Evolutionary conservation across 35 echinoderm and acorn worm genomes (phyloP).

Genomic region (Holothuria glaberrima): DNA sequence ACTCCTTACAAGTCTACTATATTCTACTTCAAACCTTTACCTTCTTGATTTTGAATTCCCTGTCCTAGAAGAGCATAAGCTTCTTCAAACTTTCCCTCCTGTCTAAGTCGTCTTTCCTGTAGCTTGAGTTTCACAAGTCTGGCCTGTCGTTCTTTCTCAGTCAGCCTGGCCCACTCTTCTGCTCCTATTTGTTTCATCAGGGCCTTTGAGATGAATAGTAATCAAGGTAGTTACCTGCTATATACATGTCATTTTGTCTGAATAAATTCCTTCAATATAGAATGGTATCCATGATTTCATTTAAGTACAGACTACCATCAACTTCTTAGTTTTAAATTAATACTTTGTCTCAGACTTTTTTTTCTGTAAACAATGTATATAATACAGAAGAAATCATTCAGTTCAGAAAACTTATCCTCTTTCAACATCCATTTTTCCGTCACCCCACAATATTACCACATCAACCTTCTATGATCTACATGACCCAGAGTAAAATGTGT

Average conservation of each 20-base stretch:
- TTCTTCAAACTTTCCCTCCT: constrained; percentile 92
- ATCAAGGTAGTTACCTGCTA: not conserved
- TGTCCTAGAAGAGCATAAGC: constrained; percentile 77
- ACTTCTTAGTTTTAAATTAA: too few species aligned
- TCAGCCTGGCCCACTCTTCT: constrained; percentile 81
- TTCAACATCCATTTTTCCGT: too few species aligned
- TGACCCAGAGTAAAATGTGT: too few species aligned
- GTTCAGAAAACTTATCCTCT: too few species aligned
- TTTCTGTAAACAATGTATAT: too few species aligned
- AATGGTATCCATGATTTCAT: not conserved
- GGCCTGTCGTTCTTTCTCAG: constrained; percentile 88
- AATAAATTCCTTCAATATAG: not conserved
- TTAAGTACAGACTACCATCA: too few species aligned
- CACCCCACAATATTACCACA: too few species aligned
- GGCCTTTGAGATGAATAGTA: constrained; percentile 43
- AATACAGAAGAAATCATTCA: too few species aligned
- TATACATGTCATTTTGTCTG: too few species aligned
- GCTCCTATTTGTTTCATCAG: constrained; percentile 85
- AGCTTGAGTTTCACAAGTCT: constrained; percentile 87
- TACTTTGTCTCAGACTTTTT: too few species aligned
- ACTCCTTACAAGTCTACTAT: too few species aligned
- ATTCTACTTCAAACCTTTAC: not conserved
- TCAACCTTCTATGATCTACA: too few species aligned
- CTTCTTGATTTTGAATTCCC: constrained; percentile 77
- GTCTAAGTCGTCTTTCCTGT: constrained; percentile 82